Percentiles rank a stretch among this genome's conserved stretches.
phyloP scores from a whole-genome alignment of 2,113 vertebrate genomes.

The Callionymus lyra region DNA sequence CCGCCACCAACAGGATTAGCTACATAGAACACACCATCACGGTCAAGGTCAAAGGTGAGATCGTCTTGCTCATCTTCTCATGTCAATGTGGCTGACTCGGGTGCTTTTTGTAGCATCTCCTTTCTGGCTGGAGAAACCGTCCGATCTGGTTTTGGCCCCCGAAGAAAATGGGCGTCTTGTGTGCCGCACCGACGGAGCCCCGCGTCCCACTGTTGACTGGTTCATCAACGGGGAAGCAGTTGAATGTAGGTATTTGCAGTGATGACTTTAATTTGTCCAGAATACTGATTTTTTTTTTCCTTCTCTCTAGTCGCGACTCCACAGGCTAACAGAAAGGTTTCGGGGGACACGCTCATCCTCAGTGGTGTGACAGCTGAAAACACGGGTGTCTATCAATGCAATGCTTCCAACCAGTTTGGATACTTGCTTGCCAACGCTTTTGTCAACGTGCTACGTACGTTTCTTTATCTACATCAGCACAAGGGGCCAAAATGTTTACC shows the following conservation, averaged over 20 bases:
- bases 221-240: slow-evolving; percentile 88
- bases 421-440: slow-evolving; percentile 93
- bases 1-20: slow-evolving; percentile 86
- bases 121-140: slow-evolving; percentile 88
- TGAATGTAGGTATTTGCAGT: slow-evolving; percentile 62
- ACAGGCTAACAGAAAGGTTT: slow-evolving; percentile 80
- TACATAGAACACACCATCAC: slow-evolving; percentile 83
- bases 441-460: slow-evolving; percentile 86
- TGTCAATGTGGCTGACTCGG: neutral
- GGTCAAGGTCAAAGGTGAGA: slow-evolving; percentile 88
- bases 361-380: slow-evolving; percentile 77
- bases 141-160: slow-evolving; percentile 83
- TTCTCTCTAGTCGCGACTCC: slow-evolving; percentile 63
- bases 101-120: slow-evolving; percentile 73
- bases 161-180: slow-evolving; percentile 82
- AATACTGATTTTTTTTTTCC: neutral
- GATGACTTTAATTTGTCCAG: too few species aligned
- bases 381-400: slow-evolving; percentile 93
- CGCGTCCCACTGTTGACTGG: slow-evolving; percentile 85
- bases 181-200: slow-evolving; percentile 84
- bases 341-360: slow-evolving; percentile 82
- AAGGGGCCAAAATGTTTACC: too few species aligned
- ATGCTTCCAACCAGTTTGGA: slow-evolving; percentile 88
- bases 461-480: too few species aligned
- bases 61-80: neutral